Base-by-base conservation (phyloP, 2,113 vertebrate species). In the Nothoprocta perdicaria region DNA sequence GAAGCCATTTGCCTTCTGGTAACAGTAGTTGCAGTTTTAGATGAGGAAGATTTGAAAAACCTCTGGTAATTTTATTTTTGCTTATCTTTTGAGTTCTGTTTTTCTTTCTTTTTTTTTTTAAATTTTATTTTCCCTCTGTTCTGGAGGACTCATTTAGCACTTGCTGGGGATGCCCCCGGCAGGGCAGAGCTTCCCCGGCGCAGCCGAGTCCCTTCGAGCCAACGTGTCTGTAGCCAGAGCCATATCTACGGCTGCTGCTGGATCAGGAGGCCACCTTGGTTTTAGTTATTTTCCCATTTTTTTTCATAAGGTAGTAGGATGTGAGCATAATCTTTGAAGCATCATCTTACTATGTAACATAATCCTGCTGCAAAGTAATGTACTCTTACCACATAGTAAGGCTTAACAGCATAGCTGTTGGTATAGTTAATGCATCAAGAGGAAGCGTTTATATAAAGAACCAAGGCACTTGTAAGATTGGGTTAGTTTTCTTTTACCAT, bases 261-360 rank as follows among this genome's bases (percentile, higher is more conserved):
- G 33, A 2, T 41, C 38, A 75, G 40, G 21, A 40, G 77, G 12
- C 23, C 3, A 1, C 57, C 60, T 67, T 27, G 4, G 9, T 68
- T n/a, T 61, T 61, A 10, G 40, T 33, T 77, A 10, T 1, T 0
- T 3, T 2, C 31, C 27, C 8, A 1, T 0, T 33, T 80, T 33
- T 80, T 92, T 71, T 72, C 4, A 1, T 6, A 5, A 33, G 12
- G 12, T 9, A 43, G 0, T 1, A 5, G 29, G 26, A 31, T 52
- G 29, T 41, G 58, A 66, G 18, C 7, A 8, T 1, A 57, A 8
- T 8, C n/a, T 75, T 35, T 24, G 60, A 63, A 67, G 53, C 52
- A 53, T 53, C 15, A 55, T 55, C 24, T 53, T 53, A 27, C 52
- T 27, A 53, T 13, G 5, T 53, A 53, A 27, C 12, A 14, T 53